These are phyloP conservation scores for Dicyrtoma fusca DNA, from an alignment of 2,888 invertebrate genomes.

Conservation along the genomic window DNA sequence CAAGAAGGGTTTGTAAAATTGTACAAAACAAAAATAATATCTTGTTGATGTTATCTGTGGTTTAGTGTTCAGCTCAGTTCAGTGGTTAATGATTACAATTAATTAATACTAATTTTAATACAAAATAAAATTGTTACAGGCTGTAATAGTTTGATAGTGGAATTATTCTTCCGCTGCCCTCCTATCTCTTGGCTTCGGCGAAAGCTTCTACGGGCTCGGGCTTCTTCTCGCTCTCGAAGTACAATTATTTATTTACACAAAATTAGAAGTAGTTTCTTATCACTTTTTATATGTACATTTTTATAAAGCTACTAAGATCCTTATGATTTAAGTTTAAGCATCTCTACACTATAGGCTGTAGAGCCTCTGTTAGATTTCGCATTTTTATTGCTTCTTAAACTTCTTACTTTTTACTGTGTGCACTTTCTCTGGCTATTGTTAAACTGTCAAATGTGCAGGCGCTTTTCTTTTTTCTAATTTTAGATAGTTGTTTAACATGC, in stretches of 20 bases:
- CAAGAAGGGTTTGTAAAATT: no score
- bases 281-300: no score
- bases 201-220: background rate
- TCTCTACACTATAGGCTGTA: background rate
- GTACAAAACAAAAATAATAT: background rate
- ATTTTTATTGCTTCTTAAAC: background rate
- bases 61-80: background rate
- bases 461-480: no score
- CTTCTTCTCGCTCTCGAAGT: background rate
- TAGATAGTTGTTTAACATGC: background rate
- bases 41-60: background rate
- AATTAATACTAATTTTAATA: background rate
- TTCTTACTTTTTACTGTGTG: background rate
- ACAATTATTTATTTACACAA: no score
- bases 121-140: slow-evolving; percentile 5
- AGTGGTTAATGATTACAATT: background rate
- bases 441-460: background rate
- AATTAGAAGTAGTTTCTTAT: no score
- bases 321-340: no score
- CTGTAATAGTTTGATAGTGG: background rate
- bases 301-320: no score
- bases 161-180: background rate
- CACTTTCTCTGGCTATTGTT: background rate
- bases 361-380: background rate
- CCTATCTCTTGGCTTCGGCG: slow-evolving; percentile 22